Evolutionary conservation across 2,797 vertebrate genomes (phyloP).

Genomic region (Natrix natrix): DNA sequence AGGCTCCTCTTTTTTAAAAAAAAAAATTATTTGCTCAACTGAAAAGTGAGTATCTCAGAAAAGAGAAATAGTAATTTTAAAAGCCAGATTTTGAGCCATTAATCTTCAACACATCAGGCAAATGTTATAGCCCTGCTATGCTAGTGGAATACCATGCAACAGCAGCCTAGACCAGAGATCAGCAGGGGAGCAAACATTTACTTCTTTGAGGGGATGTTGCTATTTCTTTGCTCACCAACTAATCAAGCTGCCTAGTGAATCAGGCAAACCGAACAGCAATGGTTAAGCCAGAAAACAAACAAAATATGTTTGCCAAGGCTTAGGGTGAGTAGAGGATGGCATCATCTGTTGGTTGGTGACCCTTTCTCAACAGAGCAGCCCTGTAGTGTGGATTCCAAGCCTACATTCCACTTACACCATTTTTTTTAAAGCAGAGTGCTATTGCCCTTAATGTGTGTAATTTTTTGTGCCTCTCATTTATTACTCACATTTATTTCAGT

Average conservation of each 20-base stretch:
- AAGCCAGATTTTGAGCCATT: neutral
- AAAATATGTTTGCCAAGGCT: neutral
- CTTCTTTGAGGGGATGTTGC: neutral
- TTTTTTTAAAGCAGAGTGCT: neutral
- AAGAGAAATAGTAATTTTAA: neutral
- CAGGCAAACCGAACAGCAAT: neutral
- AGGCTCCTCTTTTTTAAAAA: neutral
- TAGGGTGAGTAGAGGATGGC: neutral
- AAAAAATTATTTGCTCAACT: neutral
- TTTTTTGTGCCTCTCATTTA: neutral
- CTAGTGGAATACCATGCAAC: neutral
- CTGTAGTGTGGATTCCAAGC: neutral
- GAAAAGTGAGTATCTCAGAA: neutral
- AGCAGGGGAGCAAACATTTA: neutral
- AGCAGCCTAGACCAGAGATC: neutral
- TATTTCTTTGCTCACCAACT: neutral
- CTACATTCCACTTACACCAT: neutral
- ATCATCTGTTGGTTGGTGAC: neutral
- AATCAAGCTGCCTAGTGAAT: neutral
- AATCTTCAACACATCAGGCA: neutral
- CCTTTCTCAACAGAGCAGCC: neutral
- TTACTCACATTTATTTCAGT: neutral
- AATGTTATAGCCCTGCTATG: neutral
- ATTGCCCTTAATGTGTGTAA: neutral
- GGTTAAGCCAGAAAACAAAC: neutral